These are phyloP conservation scores for Flabesymbios commensalis DNA, from an alignment of 2,888 invertebrate species.

Conservation along the genomic window DNA sequence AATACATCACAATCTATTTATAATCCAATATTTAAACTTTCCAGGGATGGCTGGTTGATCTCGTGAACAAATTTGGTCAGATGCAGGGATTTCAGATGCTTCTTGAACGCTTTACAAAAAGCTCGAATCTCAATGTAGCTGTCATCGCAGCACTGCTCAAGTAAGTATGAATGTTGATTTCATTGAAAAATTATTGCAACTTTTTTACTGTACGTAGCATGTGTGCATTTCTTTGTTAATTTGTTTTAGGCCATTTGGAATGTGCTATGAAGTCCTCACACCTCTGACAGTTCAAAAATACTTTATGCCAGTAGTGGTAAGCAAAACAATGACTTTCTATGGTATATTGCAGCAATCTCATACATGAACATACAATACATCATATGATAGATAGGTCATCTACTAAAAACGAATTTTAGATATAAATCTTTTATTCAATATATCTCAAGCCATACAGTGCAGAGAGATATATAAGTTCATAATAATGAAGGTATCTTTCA, in stretches of 20 bases:
- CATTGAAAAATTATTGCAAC: neutral
- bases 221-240: neutral
- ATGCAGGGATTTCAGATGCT: slow-evolving; percentile 83
- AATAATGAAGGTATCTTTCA: too few relatives aligned
- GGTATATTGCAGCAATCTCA: too few relatives aligned
- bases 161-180: slow-evolving; percentile 40
- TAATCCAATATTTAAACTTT: too few relatives aligned
- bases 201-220: neutral
- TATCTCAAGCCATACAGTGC: too few relatives aligned
- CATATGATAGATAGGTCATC: too few relatives aligned
- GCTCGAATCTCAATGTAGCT: slow-evolving; percentile 72
- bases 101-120: slow-evolving; percentile 61
- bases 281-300: slow-evolving; percentile 88
- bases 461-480: too few relatives aligned
- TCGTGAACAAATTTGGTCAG: slow-evolving; percentile 91
- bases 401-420: too few relatives aligned
- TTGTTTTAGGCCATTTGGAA: slow-evolving; percentile 78
- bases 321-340: too few relatives aligned
- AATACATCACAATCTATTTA: too few relatives aligned
- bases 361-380: too few relatives aligned
- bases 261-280: slow-evolving; percentile 88
- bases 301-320: slow-evolving; percentile 86
- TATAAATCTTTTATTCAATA: too few relatives aligned
- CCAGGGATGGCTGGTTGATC: slow-evolving; percentile 91
- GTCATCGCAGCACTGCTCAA: slow-evolving; percentile 78